Percentiles rank a stretch among this genome's conserved stretches.
Conservation (phyloP, 2,888 invertebrate species). For the Trimorus sp. region DNA sequence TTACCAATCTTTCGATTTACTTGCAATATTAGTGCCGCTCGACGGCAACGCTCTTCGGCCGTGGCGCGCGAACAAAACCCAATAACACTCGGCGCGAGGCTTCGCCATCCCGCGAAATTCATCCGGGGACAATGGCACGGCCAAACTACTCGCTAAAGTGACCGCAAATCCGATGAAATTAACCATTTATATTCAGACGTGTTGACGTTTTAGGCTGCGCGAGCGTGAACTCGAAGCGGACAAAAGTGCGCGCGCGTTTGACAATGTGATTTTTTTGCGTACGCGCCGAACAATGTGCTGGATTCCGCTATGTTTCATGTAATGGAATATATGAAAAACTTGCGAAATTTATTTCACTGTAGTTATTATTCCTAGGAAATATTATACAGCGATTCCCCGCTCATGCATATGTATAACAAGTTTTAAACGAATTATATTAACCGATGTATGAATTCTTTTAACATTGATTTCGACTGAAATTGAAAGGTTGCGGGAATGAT, state of each 20-base stretch:
- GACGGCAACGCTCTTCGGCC: conserved; percentile 12
- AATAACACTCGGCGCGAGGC: conserved; percentile 35
- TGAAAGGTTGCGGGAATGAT: too few species aligned
- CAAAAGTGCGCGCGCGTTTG: conserved; percentile 30
- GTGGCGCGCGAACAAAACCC: conserved; percentile 34
- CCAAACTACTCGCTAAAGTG: conserved; percentile 38
- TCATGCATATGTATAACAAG: conserved; percentile 36
- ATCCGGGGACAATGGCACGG: conserved; percentile 24
- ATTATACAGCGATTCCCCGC: conserved; percentile 5
- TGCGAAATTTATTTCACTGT: conserved; percentile 41
- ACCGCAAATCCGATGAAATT: conserved; percentile 56
- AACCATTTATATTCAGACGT: conserved; percentile 60
- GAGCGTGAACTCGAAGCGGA: conserved; percentile 22
- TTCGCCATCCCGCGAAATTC: conserved; percentile 35
- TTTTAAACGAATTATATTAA: conserved; percentile 42
- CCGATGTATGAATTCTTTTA: conserved; percentile 25
- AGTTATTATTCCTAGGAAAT: conserved; percentile 38
- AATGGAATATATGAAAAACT: conserved; percentile 45
- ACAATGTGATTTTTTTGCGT: conserved; percentile 39
- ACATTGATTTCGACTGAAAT: conserved; percentile 30
- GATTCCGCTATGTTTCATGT: conserved; percentile 37
- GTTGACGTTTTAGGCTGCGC: conserved; percentile 54
- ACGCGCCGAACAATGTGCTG: conserved; percentile 35
- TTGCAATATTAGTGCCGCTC: conserved; percentile 52
- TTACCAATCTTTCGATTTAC: conserved; percentile 65